A percentile compares a stretch with the other conserved stretches of the same genome.
Conservation (phyloP, 1,140 invertebrate species). For the Listronotus oregonensis region DNA sequence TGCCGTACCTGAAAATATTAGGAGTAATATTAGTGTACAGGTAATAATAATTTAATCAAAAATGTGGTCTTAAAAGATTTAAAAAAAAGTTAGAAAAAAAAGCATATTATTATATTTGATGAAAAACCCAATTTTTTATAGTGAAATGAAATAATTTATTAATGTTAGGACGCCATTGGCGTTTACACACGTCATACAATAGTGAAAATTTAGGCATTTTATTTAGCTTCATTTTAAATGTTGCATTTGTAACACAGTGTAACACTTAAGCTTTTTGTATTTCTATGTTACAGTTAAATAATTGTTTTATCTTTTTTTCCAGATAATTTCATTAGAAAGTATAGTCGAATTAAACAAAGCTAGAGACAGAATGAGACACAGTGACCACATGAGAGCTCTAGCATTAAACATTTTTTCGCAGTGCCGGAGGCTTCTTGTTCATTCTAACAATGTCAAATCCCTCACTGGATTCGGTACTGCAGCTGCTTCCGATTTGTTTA, state of each 20-base stretch:
- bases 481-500: constrained; percentile 86
- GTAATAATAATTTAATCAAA: constrained; percentile 63
- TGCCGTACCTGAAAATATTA: constrained; percentile 78
- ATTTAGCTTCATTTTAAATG: no score
- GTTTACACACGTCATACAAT: no score
- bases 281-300: no score
- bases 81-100: not conserved
- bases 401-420: constrained; percentile 94
- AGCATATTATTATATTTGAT: no score
- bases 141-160: no score
- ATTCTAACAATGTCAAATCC: constrained; percentile 82
- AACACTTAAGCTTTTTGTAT: no score
- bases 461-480: constrained; percentile 97
- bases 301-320: constrained; percentile 32
- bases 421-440: constrained; percentile 79
- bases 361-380: constrained; percentile 68
- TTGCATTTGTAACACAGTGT: no score
- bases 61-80: no score
- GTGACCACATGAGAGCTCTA: constrained; percentile 83
- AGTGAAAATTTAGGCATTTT: no score
- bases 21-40: constrained; percentile 83
- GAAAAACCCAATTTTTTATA: no score
- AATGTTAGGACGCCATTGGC: no score
- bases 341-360: constrained; percentile 78
- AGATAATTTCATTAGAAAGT: constrained; percentile 85